Evolutionary conservation across 1,140 invertebrate species (phyloP).

Genomic region (Atta texana): DNA sequence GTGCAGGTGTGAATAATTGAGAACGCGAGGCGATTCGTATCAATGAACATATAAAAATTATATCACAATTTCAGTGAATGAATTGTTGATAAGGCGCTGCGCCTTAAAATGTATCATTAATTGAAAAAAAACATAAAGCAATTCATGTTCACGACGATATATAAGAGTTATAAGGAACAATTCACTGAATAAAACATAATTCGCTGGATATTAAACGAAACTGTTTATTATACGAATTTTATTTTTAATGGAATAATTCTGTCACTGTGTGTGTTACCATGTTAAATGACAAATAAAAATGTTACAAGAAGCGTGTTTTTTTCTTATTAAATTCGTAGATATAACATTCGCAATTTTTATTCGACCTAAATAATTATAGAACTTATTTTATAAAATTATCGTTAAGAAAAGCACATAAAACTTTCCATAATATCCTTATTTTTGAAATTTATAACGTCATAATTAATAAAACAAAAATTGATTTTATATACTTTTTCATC

Average conservation of each 20-base stretch:
- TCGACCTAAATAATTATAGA: neutral
- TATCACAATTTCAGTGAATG: neutral
- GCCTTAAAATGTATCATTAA: neutral
- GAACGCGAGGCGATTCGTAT: neutral
- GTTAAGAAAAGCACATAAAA: neutral
- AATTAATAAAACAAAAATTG: constrained; percentile 9
- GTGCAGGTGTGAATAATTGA: neutral
- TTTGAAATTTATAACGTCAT: neutral
- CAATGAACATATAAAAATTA: constrained; percentile 4
- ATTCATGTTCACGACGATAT: neutral
- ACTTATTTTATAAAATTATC: neutral
- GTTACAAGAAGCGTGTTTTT: neutral
- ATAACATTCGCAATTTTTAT: neutral
- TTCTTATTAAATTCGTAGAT: neutral
- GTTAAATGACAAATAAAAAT: constrained; percentile 16
- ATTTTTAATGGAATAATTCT: constrained; percentile 9
- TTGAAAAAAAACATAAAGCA: neutral
- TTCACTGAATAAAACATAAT: neutral
- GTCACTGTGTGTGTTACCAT: neutral
- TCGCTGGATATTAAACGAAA: neutral
- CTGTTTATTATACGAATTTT: neutral
- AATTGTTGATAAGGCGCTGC: neutral
- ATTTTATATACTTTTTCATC: neutral
- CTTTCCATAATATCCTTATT: neutral
- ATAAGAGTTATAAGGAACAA: neutral